phyloP scores from a whole-genome alignment of 23 tunicate species.

The Clavelina lepadiformis region DNA sequence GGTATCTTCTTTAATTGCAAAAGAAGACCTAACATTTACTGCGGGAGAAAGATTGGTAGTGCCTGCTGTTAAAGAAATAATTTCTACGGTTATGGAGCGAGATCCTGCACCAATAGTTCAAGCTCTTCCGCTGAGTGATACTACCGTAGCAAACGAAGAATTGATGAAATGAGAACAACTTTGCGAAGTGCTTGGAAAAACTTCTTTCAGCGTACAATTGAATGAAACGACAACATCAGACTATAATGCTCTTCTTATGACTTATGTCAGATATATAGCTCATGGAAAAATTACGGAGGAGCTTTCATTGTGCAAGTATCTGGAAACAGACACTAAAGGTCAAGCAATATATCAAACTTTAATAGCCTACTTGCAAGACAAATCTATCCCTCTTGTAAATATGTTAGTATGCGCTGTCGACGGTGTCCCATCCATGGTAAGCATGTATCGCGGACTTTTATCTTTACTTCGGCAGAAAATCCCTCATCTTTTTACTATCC shows the following conservation, averaged over 20 bases:
- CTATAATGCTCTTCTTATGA: slow-evolving; percentile 12
- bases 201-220: slow-evolving; percentile 29
- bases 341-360: slow-evolving; percentile 1
- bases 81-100: slow-evolving; percentile 23
- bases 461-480: slow-evolving; percentile 9
- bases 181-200: slow-evolving; percentile 16
- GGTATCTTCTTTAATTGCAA: slow-evolving; percentile 6
- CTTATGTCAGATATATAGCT: slow-evolving; percentile 10
- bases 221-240: slow-evolving; percentile 34
- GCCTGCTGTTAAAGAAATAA: slow-evolving; percentile 24
- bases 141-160: slow-evolving; percentile 20
- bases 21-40: slow-evolving; percentile 22
- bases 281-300: slow-evolving; percentile 28
- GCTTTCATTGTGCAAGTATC: slow-evolving; percentile 25
- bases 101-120: slow-evolving; percentile 19
- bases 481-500: slow-evolving; percentile 11
- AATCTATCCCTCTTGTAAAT: slow-evolving; percentile 26
- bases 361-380: slow-evolving; percentile 13
- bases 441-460: slow-evolving; percentile 29
- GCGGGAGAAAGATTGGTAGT: slow-evolving; percentile 21
- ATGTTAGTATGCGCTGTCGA: slow-evolving; percentile 27
- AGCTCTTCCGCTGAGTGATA: slow-evolving; percentile 25
- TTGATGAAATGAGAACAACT: slow-evolving; percentile 31
- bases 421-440: slow-evolving; percentile 33
- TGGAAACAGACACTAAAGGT: slow-evolving; percentile 2